These are phyloP conservation scores for Atrichornis clamosus DNA, from an alignment of 2,113 vertebrate species.

Conservation along the genomic window DNA sequence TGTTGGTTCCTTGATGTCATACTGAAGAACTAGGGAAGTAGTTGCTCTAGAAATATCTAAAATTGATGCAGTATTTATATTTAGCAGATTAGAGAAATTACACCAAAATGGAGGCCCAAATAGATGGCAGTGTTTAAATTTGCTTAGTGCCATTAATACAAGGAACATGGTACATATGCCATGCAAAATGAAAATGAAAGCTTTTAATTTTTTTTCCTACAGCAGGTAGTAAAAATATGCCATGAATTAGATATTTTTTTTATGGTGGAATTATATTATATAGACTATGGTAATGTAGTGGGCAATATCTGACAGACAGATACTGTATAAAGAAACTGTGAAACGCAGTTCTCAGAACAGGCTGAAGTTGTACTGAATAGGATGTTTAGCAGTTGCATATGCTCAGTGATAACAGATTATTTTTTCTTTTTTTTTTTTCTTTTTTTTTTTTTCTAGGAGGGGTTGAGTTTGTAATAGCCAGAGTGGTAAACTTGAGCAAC, in stretches of 20 bases:
- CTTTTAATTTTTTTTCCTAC: neutral
- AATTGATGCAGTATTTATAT: neutral
- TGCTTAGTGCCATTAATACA: neutral
- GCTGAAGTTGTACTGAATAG: conserved; percentile 51
- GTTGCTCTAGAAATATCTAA: neutral
- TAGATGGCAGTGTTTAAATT: neutral
- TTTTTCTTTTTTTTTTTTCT: neutral
- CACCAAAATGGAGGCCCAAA: neutral
- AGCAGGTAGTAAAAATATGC: neutral
- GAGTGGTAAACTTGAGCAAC: conserved; percentile 41
- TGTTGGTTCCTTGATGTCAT: neutral
- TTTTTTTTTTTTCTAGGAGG: neutral
- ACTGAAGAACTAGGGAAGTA: neutral
- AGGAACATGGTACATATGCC: neutral
- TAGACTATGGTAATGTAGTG: conserved; percentile 49
- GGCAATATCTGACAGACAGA: conserved; percentile 63
- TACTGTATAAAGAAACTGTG: conserved; percentile 49
- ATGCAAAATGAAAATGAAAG: neutral
- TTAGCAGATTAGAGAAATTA: neutral
- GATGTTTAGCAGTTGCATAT: conserved; percentile 53
- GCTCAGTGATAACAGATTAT: conserved; percentile 39
- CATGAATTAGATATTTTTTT: neutral
- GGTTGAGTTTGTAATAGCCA: conserved; percentile 43
- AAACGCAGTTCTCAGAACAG: conserved; percentile 48
- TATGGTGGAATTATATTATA: neutral